Conservation (phyloP, 2,113 vertebrate species). For the Malurus cyaneus region DNA sequence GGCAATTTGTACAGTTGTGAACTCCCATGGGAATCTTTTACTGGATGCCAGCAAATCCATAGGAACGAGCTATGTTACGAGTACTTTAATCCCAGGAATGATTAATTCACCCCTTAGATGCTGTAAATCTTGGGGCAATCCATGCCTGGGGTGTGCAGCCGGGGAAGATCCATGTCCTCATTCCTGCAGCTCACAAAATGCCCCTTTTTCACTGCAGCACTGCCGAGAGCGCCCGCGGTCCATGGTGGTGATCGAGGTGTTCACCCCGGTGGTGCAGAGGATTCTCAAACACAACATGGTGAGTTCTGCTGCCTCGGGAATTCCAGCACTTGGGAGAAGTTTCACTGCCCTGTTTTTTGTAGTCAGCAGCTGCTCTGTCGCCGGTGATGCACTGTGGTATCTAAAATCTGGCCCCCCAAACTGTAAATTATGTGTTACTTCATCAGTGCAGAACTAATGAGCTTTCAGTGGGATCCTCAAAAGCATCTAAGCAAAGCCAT, state of each 20-base stretch:
- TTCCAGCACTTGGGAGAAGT: neutral
- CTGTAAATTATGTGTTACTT: neutral
- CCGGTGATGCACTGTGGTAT: neutral
- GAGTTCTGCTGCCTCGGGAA: neutral
- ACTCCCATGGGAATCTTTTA: neutral
- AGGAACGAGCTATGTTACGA: fast-evolving
- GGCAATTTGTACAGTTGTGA: neutral
- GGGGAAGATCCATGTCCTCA: neutral
- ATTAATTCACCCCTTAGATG: neutral
- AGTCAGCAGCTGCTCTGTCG: neutral
- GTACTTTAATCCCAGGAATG: neutral
- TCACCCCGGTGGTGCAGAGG: slow-evolving; percentile 98
- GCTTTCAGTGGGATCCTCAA: neutral
- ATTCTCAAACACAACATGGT: slow-evolving; percentile 99
- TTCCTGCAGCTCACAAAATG: neutral
- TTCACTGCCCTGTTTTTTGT: neutral
- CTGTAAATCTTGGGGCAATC: neutral
- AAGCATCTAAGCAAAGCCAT: neutral
- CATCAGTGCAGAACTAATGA: neutral
- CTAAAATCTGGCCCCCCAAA: neutral
- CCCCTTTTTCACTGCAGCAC: slow-evolving; percentile 78
- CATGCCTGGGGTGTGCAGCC: neutral
- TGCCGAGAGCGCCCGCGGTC: slow-evolving; percentile 97
- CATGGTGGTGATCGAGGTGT: slow-evolving; percentile 98
- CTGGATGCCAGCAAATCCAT: neutral